Percentiles rank a stretch among this genome's conserved stretches.
Evolutionary conservation across 1,140 invertebrate species (phyloP).

Genomic region (Chironomus tepperi): DNA sequence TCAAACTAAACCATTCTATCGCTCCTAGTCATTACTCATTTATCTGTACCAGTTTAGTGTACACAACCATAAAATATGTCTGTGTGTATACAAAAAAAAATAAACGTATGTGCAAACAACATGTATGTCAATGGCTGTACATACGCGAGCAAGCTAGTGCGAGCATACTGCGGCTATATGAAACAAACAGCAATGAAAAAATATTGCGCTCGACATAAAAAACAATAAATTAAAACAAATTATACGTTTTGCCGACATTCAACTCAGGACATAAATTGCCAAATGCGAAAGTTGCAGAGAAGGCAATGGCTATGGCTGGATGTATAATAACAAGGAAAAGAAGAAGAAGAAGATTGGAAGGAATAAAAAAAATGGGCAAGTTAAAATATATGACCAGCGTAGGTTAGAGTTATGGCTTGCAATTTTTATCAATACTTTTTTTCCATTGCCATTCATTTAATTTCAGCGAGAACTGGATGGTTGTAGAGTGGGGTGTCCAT

Average conservation of each 20-base stretch:
- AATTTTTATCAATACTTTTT: conserved; percentile 4
- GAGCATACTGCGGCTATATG: background rate
- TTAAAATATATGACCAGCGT: conserved; percentile 5
- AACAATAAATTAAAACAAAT: conserved; percentile 23
- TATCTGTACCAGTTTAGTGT: background rate
- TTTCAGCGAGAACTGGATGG: background rate
- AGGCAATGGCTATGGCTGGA: background rate
- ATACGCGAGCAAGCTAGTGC: background rate
- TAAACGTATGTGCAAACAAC: too few relatives aligned
- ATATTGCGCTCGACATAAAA: conserved; percentile 16
- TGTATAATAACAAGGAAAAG: too few relatives aligned
- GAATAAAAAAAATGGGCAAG: background rate
- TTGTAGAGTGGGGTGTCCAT: too few relatives aligned
- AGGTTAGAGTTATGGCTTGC: conserved; percentile 6
- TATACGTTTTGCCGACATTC: conserved; percentile 19
- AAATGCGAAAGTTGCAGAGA: background rate
- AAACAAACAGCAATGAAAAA: background rate
- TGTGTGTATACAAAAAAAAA: background rate
- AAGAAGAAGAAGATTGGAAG: background rate
- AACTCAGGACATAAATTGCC: conserved; percentile 19
- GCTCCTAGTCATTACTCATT: too few relatives aligned
- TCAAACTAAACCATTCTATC: too few relatives aligned
- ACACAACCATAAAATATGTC: background rate
- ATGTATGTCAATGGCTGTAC: too few relatives aligned
- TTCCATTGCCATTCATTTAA: background rate